Conservation (phyloP, 2,113 vertebrate genomes). For the Furnarius figulus region DNA sequence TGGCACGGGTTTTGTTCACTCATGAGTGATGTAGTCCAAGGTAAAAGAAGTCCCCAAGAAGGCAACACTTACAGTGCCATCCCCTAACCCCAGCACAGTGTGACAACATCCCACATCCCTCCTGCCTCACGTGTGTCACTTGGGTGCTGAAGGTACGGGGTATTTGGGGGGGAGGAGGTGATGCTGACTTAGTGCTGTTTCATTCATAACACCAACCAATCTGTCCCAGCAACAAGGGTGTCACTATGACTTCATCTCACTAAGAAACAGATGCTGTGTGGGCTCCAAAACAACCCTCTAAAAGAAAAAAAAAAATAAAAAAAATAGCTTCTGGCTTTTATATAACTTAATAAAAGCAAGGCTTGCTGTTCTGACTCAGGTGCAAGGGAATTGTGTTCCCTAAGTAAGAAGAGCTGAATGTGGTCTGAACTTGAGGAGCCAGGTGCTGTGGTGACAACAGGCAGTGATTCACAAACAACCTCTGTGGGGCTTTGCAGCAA, state of each 20-base stretch:
- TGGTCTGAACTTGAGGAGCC: not conserved
- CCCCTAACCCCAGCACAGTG: not conserved
- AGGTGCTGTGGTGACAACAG: not conserved
- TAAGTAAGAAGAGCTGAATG: not conserved
- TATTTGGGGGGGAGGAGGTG: not conserved
- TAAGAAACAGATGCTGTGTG: not conserved
- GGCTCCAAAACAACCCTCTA: not conserved
- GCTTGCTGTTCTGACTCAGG: not conserved
- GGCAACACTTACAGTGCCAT: not conserved
- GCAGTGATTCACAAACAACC: not conserved
- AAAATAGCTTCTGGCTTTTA: not conserved
- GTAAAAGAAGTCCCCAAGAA: not conserved
- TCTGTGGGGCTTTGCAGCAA: not conserved
- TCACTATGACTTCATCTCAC: not conserved
- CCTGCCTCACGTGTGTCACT: not conserved
- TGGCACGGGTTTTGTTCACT: fast-evolving
- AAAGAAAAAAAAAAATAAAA: not conserved
- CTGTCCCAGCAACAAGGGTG: not conserved
- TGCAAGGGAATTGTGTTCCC: not conserved
- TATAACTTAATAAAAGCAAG: not conserved
- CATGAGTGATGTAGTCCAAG: not conserved
- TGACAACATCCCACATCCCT: not conserved
- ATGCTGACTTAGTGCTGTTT: not conserved
- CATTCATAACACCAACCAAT: not conserved
- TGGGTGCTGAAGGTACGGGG: not conserved